These are phyloP conservation scores for Cyrtonyx montezumae DNA, from an alignment of 2,113 vertebrate species.

Conservation along the genomic window DNA sequence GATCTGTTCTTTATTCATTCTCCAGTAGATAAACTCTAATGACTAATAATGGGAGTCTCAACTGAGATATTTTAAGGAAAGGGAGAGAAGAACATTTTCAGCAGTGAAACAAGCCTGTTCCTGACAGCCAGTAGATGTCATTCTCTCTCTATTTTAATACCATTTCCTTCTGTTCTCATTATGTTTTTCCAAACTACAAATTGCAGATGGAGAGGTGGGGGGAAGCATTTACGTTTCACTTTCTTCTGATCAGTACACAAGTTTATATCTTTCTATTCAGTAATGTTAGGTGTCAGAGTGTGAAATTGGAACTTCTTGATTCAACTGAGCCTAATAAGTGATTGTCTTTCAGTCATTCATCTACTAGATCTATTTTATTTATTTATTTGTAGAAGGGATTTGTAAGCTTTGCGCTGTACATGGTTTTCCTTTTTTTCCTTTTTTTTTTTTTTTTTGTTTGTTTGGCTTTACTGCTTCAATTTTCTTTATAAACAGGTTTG, in stretches of 20 bases:
- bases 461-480: not conserved
- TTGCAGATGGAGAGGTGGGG: not conserved
- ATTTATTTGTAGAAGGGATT: not conserved
- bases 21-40: not conserved
- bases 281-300: conserved; percentile 41
- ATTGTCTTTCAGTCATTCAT: conserved; percentile 36
- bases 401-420: not conserved
- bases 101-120: not conserved
- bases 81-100: not conserved
- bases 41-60: not conserved
- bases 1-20: not conserved
- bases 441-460: too few species aligned
- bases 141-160: conserved; percentile 71
- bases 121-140: conserved; percentile 75
- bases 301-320: conserved; percentile 63
- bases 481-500: not conserved
- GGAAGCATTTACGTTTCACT: conserved; percentile 34
- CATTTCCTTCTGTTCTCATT: not conserved
- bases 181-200: conserved; percentile 41
- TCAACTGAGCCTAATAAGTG: conserved; percentile 38
- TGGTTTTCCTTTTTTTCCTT: not conserved
- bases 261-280: conserved; percentile 46
- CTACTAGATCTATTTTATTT: conserved; percentile 10
- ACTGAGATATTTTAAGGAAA: conserved; percentile 18
- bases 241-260: conserved; percentile 58